Conservation (phyloP, 1,140 invertebrate genomes). For the Sarcophaga bullata region DNA sequence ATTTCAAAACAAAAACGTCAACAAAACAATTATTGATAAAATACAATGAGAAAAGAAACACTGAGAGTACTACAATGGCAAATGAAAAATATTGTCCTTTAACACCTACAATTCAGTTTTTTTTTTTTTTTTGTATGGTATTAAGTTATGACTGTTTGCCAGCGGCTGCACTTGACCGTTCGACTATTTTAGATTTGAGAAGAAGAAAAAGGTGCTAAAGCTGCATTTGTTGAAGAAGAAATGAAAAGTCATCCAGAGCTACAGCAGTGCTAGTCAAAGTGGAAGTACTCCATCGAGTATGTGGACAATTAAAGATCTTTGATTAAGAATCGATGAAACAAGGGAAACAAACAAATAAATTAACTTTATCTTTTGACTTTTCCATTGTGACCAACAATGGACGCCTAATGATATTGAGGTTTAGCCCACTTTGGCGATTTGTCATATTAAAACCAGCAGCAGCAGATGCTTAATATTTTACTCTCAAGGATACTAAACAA, state of each 20-base stretch:
- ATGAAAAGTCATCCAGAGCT: conserved; percentile 7
- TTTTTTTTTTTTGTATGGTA: too few relatives aligned
- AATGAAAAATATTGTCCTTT: conserved; percentile 34
- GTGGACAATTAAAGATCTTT: conserved; percentile 23
- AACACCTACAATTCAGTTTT: conserved; percentile 23
- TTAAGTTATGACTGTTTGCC: not conserved
- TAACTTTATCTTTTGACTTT: conserved; percentile 27
- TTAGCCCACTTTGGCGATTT: conserved; percentile 23
- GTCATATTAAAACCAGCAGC: conserved; percentile 28
- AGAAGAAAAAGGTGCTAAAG: conserved; percentile 30
- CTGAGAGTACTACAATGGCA: not conserved
- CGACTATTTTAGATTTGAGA: not conserved
- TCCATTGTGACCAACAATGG: conserved; percentile 8
- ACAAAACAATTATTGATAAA: not conserved
- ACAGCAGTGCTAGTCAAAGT: not conserved
- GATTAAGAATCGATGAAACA: conserved; percentile 2
- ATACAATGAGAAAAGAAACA: not conserved
- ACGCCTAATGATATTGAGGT: conserved; percentile 36
- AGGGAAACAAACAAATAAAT: conserved; percentile 31
- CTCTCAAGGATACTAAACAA: too few relatives aligned
- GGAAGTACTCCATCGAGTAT: not conserved
- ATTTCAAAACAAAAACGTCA: conserved; percentile 38
- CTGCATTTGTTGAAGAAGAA: conserved; percentile 22
- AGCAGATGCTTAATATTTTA: not conserved
- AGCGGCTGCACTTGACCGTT: not conserved